phyloP scores from a whole-genome alignment of 2,797 vertebrate species.

The Eidolon dupreanum region DNA sequence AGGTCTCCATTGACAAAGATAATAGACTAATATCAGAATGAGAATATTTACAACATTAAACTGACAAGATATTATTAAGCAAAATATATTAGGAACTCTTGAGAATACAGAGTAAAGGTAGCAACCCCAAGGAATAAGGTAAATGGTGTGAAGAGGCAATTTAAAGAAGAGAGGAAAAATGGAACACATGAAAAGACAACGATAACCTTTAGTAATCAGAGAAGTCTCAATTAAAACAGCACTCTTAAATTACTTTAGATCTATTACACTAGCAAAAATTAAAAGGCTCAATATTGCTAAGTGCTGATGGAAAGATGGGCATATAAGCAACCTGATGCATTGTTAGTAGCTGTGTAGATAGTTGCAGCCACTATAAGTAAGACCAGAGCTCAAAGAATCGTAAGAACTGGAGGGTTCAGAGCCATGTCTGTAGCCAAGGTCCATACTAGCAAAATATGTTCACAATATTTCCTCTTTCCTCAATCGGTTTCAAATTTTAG shows the following conservation, averaged over 20 bases:
- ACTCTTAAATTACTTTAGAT: conserved; percentile 10
- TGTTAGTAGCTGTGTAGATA: neutral
- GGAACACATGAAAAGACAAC: conserved; percentile 29
- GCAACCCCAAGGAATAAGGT: neutral
- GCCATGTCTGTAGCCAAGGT: neutral
- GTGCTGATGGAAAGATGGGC: neutral
- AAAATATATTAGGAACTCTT: neutral
- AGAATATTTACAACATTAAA: conserved; percentile 19
- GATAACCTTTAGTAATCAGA: neutral
- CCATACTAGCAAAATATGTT: neutral
- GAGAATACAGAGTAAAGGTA: neutral
- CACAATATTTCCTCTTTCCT: neutral
- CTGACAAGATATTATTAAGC: neutral
- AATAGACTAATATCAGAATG: neutral
- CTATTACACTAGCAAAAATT: neutral
- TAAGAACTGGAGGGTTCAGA: neutral
- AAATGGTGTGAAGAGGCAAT: conserved; percentile 27
- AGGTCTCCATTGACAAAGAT: neutral
- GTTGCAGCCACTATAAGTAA: neutral
- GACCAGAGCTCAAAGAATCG: neutral
- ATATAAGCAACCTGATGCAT: neutral
- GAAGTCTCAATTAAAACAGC: neutral
- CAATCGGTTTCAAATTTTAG: neutral
- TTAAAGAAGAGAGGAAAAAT: neutral
- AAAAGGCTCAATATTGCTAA: neutral